Evolutionary conservation across 2,888 invertebrate genomes (phyloP).

Genomic region (Synergus laeviventris): DNA sequence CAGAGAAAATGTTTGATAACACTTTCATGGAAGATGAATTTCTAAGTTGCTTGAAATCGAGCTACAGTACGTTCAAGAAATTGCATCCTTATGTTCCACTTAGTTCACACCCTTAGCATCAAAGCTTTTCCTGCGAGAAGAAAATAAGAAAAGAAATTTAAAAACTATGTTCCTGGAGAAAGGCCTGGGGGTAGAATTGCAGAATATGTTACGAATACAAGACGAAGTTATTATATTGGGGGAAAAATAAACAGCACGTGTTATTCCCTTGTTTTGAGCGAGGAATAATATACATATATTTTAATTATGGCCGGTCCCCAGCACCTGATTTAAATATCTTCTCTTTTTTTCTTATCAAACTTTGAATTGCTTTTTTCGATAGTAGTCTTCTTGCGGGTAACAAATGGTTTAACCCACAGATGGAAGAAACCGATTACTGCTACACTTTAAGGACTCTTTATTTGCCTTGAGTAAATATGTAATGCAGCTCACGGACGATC

Average conservation of each 20-base stretch:
- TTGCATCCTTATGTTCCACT: constrained; percentile 31
- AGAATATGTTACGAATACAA: background rate
- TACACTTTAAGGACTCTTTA: constrained; percentile 35
- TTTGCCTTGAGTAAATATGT: constrained; percentile 38
- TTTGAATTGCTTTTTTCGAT: background rate
- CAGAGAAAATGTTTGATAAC: constrained; percentile 32
- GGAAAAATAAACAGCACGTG: background rate
- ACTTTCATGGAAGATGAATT: constrained; percentile 26
- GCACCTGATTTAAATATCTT: background rate
- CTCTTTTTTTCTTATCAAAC: background rate
- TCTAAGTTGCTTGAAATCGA: constrained; percentile 22
- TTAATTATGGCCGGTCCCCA: background rate
- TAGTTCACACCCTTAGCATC: background rate
- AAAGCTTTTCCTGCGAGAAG: constrained; percentile 13
- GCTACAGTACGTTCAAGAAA: constrained; percentile 18
- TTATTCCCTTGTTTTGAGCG: background rate
- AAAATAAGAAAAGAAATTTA: constrained; percentile 29
- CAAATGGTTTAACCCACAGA: constrained; percentile 13
- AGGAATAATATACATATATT: background rate
- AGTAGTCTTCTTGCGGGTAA: background rate
- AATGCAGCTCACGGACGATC: constrained; percentile 38
- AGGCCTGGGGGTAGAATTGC: background rate
- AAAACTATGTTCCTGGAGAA: constrained; percentile 12
- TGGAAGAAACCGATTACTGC: constrained; percentile 26
- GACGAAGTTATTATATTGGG: background rate